Evolutionary conservation across 2,797 vertebrate genomes (phyloP), one percentile per base, ranked within the genome.

Genomic region (Periophthalmus magnuspinnatus): DNA sequence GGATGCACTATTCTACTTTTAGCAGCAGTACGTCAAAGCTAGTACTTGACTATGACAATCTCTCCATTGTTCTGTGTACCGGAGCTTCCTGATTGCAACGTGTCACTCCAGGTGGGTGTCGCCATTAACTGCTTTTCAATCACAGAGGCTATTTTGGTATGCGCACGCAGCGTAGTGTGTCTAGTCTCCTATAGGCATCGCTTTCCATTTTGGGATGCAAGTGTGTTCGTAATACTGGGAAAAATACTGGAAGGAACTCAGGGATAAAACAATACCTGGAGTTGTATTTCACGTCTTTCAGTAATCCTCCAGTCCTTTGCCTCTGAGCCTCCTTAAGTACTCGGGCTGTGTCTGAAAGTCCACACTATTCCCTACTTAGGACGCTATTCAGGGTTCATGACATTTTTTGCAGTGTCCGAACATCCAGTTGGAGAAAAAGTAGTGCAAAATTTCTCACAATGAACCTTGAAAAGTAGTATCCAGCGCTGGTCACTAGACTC

Each of bases 121-220:
- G 63, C 24, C 63, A 50, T 65, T 45, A 50, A 33, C 33, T 65
- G 45, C 45, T 65, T 65, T 65, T 65, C 63, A 64, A 47, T 64
- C 61, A 52, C 50, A 52, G 9, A 19, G 6, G 32, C 45, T 65
- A 52, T 32, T 65, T 50, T 33, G 47, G 41, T 64, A 19, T 41
- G 14, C 47, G 22, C 61, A 24, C 16, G 19, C 62, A 17, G 45
- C 62, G 19, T 32, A 41, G 11, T 48, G 34, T 13, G 28, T 33
- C 17, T 52, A 17, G 24, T 6, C 45, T 50, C 28, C 63, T 50
- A 65, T 50, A 50, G 63, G 8, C 10, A 9, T n/a, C 45, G n/a
- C 45, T 52, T 50, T n/a, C 47, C n/a, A 52, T 52, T 65, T 52
- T 24, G 9, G 63, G 63, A 50, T 21, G 45, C 16, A 1, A 10